Evolutionary conservation across 2,113 vertebrate species (phyloP).

Genomic region (Gracilinanus agilis): DNA sequence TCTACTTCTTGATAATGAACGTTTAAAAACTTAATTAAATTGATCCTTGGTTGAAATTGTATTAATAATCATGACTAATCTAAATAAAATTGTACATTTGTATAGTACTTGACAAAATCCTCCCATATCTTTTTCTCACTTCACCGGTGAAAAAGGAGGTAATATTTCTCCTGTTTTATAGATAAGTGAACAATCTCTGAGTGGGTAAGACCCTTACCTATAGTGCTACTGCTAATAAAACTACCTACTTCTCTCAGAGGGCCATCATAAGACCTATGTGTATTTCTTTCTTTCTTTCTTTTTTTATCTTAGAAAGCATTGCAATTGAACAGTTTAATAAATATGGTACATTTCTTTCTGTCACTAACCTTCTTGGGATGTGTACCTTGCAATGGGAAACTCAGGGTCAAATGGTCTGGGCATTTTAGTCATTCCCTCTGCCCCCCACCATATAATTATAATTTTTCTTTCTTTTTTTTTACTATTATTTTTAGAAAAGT

Average conservation of each 20-base stretch:
- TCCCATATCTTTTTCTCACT: not conserved
- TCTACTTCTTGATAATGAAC: not conserved
- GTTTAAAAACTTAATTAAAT: not conserved
- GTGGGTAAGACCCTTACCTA: not conserved
- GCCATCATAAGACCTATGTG: not conserved
- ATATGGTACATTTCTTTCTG: not conserved
- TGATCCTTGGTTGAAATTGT: not conserved
- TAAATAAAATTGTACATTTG: not conserved
- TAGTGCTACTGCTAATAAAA: not conserved
- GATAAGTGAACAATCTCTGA: not conserved
- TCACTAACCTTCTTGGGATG: not conserved
- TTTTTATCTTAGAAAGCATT: not conserved
- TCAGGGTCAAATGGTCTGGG: not conserved
- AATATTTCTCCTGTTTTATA: not conserved
- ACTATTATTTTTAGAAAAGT: not conserved
- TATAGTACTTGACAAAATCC: not conserved
- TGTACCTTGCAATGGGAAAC: not conserved
- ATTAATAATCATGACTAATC: not conserved
- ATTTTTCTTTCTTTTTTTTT: not conserved
- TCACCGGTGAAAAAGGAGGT: not conserved
- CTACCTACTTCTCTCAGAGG: not conserved
- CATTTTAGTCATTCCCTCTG: not conserved
- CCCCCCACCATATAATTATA: not conserved
- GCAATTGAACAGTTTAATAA: not conserved
- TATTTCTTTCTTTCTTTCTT: no score